These are phyloP conservation scores for Crocodylus rhombifer DNA, from an alignment of 2,797 vertebrate species.

Conservation along the genomic window DNA sequence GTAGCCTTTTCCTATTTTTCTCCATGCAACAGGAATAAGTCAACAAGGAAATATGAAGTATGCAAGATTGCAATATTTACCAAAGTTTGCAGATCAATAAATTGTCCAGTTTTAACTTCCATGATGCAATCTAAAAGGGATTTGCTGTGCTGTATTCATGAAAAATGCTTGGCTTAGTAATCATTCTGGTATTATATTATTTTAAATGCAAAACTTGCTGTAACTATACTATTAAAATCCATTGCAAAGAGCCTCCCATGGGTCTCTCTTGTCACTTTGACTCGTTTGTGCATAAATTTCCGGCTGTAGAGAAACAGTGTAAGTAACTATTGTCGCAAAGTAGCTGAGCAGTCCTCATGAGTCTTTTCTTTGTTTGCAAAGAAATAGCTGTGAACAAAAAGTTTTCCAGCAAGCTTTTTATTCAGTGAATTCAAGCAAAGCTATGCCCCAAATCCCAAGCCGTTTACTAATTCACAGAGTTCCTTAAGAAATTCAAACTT, in stretches of 20 bases:
- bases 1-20: background rate
- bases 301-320: constrained; percentile 37
- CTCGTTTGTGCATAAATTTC: constrained; percentile 59
- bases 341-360: constrained; percentile 40
- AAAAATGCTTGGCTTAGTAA: constrained; percentile 55
- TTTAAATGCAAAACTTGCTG: constrained; percentile 50
- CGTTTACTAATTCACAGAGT: background rate
- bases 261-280: constrained; percentile 48
- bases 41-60: constrained; percentile 24
- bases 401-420: background rate
- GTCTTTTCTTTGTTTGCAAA: constrained; percentile 47
- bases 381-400: constrained; percentile 8
- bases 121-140: constrained; percentile 30
- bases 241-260: constrained; percentile 42
- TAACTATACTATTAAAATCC: constrained; percentile 54
- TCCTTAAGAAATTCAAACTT: background rate
- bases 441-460: background rate
- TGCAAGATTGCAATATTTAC: background rate
- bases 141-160: constrained; percentile 18
- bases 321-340: constrained; percentile 47
- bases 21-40: background rate
- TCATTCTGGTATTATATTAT: constrained; percentile 24
- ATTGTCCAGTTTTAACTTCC: constrained; percentile 14
- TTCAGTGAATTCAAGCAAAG: constrained; percentile 31
- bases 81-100: constrained; percentile 26